Conservation (phyloP, 2,888 invertebrate species). For the Tachina fera region DNA sequence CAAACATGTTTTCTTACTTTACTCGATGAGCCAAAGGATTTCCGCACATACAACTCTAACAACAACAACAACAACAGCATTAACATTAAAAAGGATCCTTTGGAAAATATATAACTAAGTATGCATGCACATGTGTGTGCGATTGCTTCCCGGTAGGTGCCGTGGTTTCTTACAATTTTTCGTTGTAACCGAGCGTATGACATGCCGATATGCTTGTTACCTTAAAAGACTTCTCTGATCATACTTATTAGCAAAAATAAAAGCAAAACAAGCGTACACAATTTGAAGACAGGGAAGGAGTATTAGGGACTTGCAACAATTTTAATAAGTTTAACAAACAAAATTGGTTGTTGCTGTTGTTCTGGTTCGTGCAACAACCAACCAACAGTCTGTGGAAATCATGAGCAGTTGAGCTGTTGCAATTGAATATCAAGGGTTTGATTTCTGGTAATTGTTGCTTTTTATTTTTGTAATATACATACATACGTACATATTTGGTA, state of each 20-base stretch:
- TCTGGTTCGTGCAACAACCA: conserved; percentile 3
- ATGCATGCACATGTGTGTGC: neutral
- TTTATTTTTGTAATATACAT: conserved; percentile 17
- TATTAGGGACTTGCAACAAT: conserved; percentile 62
- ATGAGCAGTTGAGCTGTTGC: conserved; percentile 22
- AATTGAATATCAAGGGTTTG: conserved; percentile 43
- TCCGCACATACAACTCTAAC: conserved; percentile 21
- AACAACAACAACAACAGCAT: conserved; percentile 50
- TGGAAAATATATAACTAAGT: neutral
- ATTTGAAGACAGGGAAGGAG: neutral
- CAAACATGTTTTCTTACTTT: conserved; percentile 83
- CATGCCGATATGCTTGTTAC: conserved; percentile 80
- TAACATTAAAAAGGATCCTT: conserved; percentile 58
- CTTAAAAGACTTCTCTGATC: conserved; percentile 82
- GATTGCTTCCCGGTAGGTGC: conserved; percentile 66
- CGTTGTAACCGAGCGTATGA: conserved; percentile 74
- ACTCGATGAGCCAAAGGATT: conserved; percentile 71
- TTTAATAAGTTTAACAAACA: conserved; percentile 73
- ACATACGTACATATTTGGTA: neutral
- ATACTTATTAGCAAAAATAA: conserved; percentile 78
- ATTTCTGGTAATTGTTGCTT: conserved; percentile 38
- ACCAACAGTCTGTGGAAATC: neutral
- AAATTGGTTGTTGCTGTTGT: conserved; percentile 31
- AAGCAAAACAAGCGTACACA: conserved; percentile 34
- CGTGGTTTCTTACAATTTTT: conserved; percentile 49